Evolutionary conservation across 2,797 vertebrate species (phyloP).

Genomic region (Cephalopachus bancanus): DNA sequence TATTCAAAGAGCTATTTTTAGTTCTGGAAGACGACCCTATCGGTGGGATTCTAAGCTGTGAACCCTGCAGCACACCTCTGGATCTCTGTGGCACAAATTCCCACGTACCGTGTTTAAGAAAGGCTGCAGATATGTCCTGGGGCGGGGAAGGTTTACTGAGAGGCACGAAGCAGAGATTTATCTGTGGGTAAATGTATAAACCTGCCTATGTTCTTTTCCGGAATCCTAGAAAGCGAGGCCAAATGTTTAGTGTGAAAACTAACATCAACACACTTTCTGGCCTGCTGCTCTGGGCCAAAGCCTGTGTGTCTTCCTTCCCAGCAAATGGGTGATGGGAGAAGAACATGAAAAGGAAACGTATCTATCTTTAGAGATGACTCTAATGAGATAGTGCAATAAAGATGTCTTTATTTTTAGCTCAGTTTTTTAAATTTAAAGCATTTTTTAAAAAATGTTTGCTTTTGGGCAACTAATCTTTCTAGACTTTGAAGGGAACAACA

Average conservation of each 20-base stretch:
- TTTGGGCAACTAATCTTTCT: constrained; percentile 33
- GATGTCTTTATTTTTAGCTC: constrained; percentile 2
- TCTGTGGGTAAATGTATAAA: constrained; percentile 60
- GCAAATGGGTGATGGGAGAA: neutral
- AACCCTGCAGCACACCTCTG: rapidly evolving
- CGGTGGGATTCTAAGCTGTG: neutral
- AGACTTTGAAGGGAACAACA: constrained; percentile 26
- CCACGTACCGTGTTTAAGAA: neutral
- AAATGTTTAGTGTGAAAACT: constrained; percentile 65
- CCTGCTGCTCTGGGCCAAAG: neutral
- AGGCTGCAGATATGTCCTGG: neutral
- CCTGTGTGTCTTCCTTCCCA: neutral
- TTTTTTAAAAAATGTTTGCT: neutral
- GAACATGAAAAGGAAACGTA: neutral
- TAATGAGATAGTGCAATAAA: neutral
- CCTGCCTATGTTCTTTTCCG: constrained; percentile 25
- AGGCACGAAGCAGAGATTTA: neutral
- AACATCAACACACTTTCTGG: constrained; percentile 22
- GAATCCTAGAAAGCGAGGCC: constrained; percentile 66
- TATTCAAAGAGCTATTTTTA: neutral
- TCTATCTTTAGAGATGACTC: neutral
- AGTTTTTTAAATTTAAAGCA: neutral
- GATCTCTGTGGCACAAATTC: neutral
- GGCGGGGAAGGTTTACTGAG: neutral
- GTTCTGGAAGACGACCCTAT: neutral